A percentile compares a stretch with the other conserved stretches of the same genome.
Conservation (phyloP, 2,888 invertebrate genomes). For the Molorchus minor region DNA sequence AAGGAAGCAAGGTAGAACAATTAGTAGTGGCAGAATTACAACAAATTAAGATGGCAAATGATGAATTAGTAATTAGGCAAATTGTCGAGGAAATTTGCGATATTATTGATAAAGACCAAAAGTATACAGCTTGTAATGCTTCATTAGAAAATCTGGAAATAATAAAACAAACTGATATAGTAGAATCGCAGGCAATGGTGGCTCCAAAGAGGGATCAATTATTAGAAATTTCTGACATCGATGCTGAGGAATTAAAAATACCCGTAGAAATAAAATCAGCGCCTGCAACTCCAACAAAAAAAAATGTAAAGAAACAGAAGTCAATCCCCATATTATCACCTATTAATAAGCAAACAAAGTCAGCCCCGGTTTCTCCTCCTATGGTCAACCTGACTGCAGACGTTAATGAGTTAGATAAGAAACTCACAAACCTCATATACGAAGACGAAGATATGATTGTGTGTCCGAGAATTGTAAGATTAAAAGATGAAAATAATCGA, state of each 20-base stretch:
- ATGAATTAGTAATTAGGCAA: slow-evolving; percentile 7
- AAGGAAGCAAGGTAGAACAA: too few relatives aligned
- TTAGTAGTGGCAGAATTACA: neutral
- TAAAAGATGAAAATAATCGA: slow-evolving; percentile 50
- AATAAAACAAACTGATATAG: too few relatives aligned
- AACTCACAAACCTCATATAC: slow-evolving; percentile 68
- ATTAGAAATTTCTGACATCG: neutral
- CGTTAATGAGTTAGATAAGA: slow-evolving; percentile 59
- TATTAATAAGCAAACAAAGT: slow-evolving; percentile 20
- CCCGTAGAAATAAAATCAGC: slow-evolving; percentile 34
- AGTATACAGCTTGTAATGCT: too few relatives aligned
- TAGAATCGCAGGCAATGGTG: too few relatives aligned
- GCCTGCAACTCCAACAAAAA: slow-evolving; percentile 29
- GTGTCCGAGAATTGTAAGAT: slow-evolving; percentile 53
- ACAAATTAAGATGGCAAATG: neutral
- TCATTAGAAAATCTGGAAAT: too few relatives aligned
- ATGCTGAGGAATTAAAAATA: slow-evolving; percentile 3
- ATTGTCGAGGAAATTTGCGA: slow-evolving; percentile 9
- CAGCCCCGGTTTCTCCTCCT: slow-evolving; percentile 33
- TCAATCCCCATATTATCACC: neutral
- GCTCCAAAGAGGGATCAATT: too few relatives aligned
- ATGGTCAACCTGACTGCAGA: slow-evolving; percentile 47
- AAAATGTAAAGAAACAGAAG: neutral
- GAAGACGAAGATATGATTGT: slow-evolving; percentile 63
- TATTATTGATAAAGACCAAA: too few relatives aligned